Evolutionary conservation across 1,140 invertebrate species (phyloP).

Genomic region (Tetranychus urticae): DNA sequence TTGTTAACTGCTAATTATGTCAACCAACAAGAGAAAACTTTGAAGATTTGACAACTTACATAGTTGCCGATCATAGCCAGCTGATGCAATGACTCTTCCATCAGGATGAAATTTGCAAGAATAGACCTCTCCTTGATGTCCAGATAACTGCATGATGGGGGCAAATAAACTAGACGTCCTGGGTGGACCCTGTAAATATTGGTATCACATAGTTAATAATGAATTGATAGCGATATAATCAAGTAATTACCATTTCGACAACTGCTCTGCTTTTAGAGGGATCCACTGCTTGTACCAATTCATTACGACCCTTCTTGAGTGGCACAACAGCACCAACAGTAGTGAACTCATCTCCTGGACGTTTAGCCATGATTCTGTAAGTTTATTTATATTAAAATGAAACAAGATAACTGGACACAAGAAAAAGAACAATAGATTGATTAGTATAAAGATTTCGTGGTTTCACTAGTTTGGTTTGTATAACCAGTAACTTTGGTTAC

Average conservation of each 20-base stretch:
- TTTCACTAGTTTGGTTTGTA: no score
- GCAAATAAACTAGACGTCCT: slow-evolving; percentile 67
- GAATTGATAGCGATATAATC: no score
- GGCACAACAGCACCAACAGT: background rate
- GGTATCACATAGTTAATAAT: no score
- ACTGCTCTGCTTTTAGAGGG: background rate
- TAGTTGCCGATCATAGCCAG: slow-evolving; percentile 88
- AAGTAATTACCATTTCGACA: background rate
- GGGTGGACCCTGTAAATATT: slow-evolving; percentile 29
- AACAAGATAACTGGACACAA: no score
- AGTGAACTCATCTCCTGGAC: background rate
- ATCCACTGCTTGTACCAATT: background rate
- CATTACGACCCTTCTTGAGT: background rate
- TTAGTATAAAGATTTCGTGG: no score
- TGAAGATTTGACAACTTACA: slow-evolving; percentile 36
- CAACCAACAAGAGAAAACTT: background rate
- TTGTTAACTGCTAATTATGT: no score
- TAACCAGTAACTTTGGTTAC: no score
- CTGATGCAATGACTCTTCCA: slow-evolving; percentile 71
- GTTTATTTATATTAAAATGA: no score
- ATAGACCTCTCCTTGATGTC: slow-evolving; percentile 91
- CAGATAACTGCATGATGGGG: slow-evolving; percentile 88
- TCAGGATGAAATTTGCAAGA: slow-evolving; percentile 83
- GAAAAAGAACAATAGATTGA: no score
- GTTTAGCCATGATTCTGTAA: background rate